Percentiles rank a stretch among this genome's conserved stretches.
phyloP scores from a whole-genome alignment of 1,140 invertebrate genomes.

The Elymnias hypermnestra region DNA sequence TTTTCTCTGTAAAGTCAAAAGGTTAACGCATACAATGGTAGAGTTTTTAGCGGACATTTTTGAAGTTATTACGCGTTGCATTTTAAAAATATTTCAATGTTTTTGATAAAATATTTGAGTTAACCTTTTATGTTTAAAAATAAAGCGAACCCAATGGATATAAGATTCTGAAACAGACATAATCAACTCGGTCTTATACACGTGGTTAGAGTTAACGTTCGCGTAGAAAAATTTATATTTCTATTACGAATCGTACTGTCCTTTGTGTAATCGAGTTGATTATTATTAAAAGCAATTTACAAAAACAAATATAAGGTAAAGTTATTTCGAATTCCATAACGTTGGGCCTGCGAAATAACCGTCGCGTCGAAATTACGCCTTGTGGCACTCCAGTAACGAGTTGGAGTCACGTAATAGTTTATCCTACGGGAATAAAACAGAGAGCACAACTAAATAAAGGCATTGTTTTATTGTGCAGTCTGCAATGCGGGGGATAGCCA shows the following conservation, averaged over 20 bases:
- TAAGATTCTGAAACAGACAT: no score
- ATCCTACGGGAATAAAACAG: slow-evolving; percentile 61
- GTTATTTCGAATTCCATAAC: slow-evolving; percentile 5
- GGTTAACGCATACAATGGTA: no score
- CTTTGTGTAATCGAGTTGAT: background rate
- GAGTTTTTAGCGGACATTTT: no score
- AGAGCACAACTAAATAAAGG: slow-evolving; percentile 48
- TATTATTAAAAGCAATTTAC: background rate
- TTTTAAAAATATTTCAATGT: no score
- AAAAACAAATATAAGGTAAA: background rate
- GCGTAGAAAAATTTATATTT: no score
- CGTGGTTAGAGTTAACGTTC: no score
- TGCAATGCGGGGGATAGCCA: slow-evolving; percentile 72
- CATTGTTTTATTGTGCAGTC: slow-evolving; percentile 72
- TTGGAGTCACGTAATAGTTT: slow-evolving; percentile 59
- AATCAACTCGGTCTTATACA: no score
- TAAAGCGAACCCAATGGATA: no score
- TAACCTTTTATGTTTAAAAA: no score
- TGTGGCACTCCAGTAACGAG: slow-evolving; percentile 41
- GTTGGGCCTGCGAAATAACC: slow-evolving; percentile 12
- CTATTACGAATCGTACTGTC: background rate
- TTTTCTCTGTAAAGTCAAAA: no score
- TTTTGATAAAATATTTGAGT: no score
- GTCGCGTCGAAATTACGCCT: slow-evolving; percentile 30
- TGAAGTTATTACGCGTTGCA: no score